phyloP scores from a whole-genome alignment of 1,140 invertebrate genomes.

The Sycobia sp. region DNA sequence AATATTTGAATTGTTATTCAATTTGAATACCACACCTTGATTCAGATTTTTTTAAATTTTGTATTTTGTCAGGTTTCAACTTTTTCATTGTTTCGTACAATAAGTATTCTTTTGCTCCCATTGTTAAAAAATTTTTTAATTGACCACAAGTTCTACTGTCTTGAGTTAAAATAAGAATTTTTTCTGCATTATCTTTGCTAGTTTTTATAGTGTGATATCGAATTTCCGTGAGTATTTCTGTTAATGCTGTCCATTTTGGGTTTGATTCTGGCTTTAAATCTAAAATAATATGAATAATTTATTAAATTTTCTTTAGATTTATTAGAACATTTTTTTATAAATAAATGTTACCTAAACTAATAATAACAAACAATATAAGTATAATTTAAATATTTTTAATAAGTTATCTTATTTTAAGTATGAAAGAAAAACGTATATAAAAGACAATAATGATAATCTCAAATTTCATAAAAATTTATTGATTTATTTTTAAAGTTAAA shows the following conservation, averaged over 20 bases:
- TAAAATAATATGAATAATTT: conserved; percentile 41
- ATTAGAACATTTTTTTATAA: conserved; percentile 26
- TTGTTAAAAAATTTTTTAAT: conserved; percentile 73
- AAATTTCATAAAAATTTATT: no score
- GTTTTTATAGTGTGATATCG: conserved; percentile 62
- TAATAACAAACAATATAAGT: conserved; percentile 29
- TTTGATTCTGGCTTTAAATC: conserved; percentile 82
- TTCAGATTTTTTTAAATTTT: conserved; percentile 31
- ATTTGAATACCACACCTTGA: no score
- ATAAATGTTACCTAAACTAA: conserved; percentile 11
- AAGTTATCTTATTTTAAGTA: no score
- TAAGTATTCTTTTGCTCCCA: conserved; percentile 67
- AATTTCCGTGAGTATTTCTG: conserved; percentile 83
- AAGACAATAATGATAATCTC: no score
- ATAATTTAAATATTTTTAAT: no score
- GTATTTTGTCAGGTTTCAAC: conserved; percentile 44
- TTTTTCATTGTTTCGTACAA: conserved; percentile 46
- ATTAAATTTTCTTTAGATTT: conserved; percentile 22
- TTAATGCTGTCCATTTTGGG: conserved; percentile 87
- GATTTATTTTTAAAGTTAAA: no score
- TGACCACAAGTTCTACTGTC: conserved; percentile 83
- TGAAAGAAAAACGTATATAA: no score
- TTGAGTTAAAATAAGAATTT: conserved; percentile 83
- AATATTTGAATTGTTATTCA: no score
- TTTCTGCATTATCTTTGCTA: conserved; percentile 59